Evolutionary conservation across 2,888 invertebrate species (phyloP).

Genomic region (Philonicus albiceps): DNA sequence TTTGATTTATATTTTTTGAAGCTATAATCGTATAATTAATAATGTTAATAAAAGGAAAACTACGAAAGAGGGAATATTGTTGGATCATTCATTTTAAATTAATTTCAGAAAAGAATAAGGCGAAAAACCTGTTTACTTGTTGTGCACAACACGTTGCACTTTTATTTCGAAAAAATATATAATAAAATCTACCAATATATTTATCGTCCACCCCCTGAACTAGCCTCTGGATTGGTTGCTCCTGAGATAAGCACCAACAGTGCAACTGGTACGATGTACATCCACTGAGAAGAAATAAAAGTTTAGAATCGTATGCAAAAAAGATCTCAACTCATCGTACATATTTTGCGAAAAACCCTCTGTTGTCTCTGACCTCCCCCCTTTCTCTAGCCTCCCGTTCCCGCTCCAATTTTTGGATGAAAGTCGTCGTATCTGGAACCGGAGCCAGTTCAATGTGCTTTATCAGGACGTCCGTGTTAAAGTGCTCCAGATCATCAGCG

Average conservation of each 20-base stretch:
- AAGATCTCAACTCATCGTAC: slow-evolving; percentile 69
- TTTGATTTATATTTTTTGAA: neutral
- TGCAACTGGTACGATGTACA: slow-evolving; percentile 96
- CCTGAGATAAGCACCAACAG: slow-evolving; percentile 90
- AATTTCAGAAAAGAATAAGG: too few relatives aligned
- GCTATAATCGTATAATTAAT: too few relatives aligned
- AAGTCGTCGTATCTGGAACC: slow-evolving; percentile 93
- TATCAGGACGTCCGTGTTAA: slow-evolving; percentile 81
- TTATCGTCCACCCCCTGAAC: slow-evolving; percentile 46
- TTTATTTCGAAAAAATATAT: neutral
- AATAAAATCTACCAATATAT: neutral
- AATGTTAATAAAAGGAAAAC: too few relatives aligned
- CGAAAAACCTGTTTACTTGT: neutral
- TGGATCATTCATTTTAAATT: too few relatives aligned
- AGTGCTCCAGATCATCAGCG: slow-evolving; percentile 65
- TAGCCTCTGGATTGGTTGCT: slow-evolving; percentile 80
- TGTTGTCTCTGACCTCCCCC: slow-evolving; percentile 90
- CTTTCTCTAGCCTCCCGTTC: slow-evolving; percentile 90
- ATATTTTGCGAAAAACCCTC: slow-evolving; percentile 97
- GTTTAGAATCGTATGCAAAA: slow-evolving; percentile 48
- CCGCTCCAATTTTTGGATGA: slow-evolving; percentile 90
- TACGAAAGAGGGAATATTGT: too few relatives aligned
- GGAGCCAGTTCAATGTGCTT: slow-evolving; percentile 85
- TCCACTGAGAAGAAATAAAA: slow-evolving; percentile 83
- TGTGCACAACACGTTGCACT: neutral